Percentiles rank a stretch among this genome's conserved stretches.
phyloP scores from a whole-genome alignment of 1,140 invertebrate genomes.

The Lasioglossum albipes region DNA sequence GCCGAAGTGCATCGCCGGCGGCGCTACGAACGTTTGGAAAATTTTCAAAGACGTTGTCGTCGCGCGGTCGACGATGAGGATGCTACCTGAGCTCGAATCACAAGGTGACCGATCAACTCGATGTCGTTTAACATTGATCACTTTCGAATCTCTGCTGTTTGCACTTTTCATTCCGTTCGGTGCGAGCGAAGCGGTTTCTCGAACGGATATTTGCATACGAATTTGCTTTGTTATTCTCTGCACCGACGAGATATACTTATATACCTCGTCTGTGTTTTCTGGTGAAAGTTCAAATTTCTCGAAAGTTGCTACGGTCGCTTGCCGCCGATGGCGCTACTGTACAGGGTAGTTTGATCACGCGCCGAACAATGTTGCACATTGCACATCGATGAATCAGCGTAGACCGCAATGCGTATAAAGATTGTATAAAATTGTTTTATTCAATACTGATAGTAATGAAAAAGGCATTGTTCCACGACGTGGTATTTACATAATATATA shows the following conservation, averaged over 20 bases:
- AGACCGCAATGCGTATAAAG: background rate
- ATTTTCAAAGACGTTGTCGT: background rate
- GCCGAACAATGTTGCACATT: no score
- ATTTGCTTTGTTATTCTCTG: background rate
- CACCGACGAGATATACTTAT: no score
- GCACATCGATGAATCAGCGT: background rate
- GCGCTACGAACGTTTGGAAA: constrained; percentile 10
- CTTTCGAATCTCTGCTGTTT: no score
- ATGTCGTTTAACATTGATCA: no score
- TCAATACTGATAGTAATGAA: constrained; percentile 20
- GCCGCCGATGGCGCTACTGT: constrained; percentile 10
- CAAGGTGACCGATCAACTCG: no score
- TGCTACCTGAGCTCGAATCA: no score
- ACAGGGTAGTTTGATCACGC: background rate
- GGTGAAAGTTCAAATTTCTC: constrained; percentile 1
- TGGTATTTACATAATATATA: constrained; percentile 51
- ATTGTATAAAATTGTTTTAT: constrained; percentile 42
- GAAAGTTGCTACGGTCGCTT: background rate
- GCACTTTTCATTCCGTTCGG: no score
- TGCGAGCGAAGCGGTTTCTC: no score
- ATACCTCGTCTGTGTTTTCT: no score
- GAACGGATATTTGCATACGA: background rate
- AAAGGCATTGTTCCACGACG: constrained; percentile 33
- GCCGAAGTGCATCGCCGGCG: background rate
- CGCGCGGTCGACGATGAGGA: background rate